Base-by-base conservation (phyloP, 2,888 invertebrate species). In the Altica lythri region DNA sequence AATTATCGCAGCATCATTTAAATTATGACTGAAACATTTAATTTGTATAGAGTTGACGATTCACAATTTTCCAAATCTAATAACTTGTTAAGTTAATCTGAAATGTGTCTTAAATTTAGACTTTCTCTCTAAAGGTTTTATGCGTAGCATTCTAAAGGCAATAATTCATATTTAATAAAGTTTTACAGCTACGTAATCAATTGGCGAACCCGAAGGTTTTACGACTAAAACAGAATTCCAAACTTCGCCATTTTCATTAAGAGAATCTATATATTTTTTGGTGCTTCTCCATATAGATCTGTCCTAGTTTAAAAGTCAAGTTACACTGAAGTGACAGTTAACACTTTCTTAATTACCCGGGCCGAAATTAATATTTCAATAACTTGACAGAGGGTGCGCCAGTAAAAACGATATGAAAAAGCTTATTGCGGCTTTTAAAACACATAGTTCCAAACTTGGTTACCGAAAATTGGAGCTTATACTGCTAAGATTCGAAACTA, bases 321-420 rank as follows among this genome's bases (percentile, higher is more conserved):
- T 44, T 45, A 51, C 37, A 37, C 45, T 45, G 34, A 45, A 38
- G 42, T 45, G 51, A 51, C 51, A 51, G 29, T 14, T 29, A 38
- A 45, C 51, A 51, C 45, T 40, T 51, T 43, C 43, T 44, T 51
- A 51, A 51, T 51, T 37, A 37, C 32, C 27, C 27, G 34, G 25
- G 29, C 37, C 37, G 30, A 45, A 51, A 45, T 51, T 51, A 43
- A 51, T 51, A 37, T 51, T 51, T 51, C 29, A 51, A 18, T 29
- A 45, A 29, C 44, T 51, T 37, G 45, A 51, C 44, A 30, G 8
- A 12, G 37, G 30, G 17, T 44, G 35, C 44, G 13, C 27, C 9
- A 14, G 25, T 44, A 32, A 43, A 45, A 51, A 51, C 51, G 27
- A 29, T 37, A 51, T 44, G 29, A 22, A 43, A 35, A 14, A 44